phyloP scores from a whole-genome alignment of 2,113 vertebrate genomes.

The Rafetus swinhoei region DNA sequence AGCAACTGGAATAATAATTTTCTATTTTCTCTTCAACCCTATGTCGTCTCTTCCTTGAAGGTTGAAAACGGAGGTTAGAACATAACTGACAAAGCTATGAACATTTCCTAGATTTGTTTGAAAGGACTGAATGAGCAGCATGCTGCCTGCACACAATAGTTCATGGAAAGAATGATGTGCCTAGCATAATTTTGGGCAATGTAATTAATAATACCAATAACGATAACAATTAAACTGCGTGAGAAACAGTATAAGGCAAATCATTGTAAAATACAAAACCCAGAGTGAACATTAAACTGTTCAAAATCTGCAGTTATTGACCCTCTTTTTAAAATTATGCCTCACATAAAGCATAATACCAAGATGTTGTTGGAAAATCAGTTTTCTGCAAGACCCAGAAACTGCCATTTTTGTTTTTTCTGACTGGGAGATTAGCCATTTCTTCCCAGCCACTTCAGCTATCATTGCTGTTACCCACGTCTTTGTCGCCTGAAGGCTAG shows the following conservation, averaged over 20 bases:
- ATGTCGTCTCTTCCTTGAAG: neutral
- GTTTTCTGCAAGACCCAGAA: constrained; percentile 48
- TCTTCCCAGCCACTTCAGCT: constrained; percentile 58
- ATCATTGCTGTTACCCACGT: constrained; percentile 57
- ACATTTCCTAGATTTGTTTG: neutral
- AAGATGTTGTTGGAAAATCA: neutral
- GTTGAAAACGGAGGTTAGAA: constrained; percentile 6
- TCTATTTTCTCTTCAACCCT: constrained; percentile 3
- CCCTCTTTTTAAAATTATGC: neutral
- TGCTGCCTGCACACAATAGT: neutral
- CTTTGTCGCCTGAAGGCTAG: constrained; percentile 68
- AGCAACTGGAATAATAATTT: fast-evolving
- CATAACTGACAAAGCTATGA: neutral
- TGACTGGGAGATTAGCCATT: constrained; percentile 16
- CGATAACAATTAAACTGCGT: neutral
- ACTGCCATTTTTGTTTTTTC: constrained; percentile 55
- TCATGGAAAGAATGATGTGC: neutral
- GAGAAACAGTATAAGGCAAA: neutral
- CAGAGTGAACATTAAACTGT: neutral
- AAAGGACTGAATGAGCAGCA: neutral
- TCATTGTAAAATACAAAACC: neutral
- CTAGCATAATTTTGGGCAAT: neutral
- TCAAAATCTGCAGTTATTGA: constrained; percentile 1
- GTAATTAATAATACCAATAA: neutral
- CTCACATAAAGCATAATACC: neutral